A percentile compares a stretch with the other conserved stretches of the same genome.
phyloP scores from a whole-genome alignment of 2,888 invertebrate species.

The Luffia ferchaultella region DNA sequence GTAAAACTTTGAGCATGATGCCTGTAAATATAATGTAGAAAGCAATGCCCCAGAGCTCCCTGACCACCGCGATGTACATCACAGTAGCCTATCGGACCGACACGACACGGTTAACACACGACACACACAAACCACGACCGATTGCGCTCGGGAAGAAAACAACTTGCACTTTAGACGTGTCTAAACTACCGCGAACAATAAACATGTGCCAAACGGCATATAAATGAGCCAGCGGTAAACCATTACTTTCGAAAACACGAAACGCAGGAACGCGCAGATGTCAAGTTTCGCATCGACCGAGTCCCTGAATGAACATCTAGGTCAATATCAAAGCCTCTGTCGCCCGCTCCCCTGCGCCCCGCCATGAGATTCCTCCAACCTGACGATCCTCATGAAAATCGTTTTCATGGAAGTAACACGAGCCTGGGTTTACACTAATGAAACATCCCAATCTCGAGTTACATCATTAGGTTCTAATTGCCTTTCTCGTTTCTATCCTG shows the following conservation, averaged over 20 bases:
- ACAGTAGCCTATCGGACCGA: neutral
- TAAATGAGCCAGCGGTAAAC: neutral
- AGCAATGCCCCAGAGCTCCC: neutral
- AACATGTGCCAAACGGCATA: neutral
- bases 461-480: too few relatives aligned
- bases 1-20: neutral
- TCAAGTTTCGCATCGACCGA: conserved; percentile 66
- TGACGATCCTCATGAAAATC: conserved; percentile 23
- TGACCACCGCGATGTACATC: neutral
- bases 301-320: conserved; percentile 64
- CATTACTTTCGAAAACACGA: conserved; percentile 23
- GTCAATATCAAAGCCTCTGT: conserved; percentile 61
- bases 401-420: neutral
- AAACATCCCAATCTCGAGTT: too few relatives aligned
- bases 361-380: conserved; percentile 31
- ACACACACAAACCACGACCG: too few relatives aligned
- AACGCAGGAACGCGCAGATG: conserved; percentile 64
- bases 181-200: neutral
- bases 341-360: conserved; percentile 28
- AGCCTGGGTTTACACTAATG: too few relatives aligned
- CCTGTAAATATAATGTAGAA: neutral
- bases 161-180: neutral
- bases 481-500: neutral
- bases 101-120: too few relatives aligned
- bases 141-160: too few relatives aligned